These are phyloP conservation scores for Pimpla rufipes DNA, from an alignment of 2,888 invertebrate genomes.

Conservation along the genomic window DNA sequence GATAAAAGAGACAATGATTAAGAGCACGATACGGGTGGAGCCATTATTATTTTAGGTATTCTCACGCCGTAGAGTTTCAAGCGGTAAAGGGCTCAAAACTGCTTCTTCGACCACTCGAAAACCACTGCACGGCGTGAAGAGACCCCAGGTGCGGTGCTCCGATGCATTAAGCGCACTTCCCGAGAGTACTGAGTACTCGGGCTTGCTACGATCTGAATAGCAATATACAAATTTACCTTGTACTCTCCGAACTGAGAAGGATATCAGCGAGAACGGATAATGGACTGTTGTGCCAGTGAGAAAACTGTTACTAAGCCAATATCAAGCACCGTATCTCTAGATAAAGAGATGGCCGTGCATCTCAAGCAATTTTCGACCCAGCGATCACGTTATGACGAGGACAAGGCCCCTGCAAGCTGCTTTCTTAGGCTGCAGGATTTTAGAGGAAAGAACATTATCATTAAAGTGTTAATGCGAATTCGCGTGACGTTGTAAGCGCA, in stretches of 20 bases:
- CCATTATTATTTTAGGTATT: constrained; percentile 50
- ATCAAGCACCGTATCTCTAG: neutral
- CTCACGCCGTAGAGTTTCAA: constrained; percentile 1
- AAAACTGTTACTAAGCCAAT: constrained; percentile 23
- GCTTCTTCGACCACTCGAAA: constrained; percentile 32
- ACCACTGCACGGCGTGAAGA: constrained; percentile 15
- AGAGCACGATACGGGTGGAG: constrained; percentile 3
- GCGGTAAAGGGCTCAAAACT: constrained; percentile 38
- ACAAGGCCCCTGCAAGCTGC: neutral
- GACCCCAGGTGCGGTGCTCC: constrained; percentile 43
- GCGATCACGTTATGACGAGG: neutral
- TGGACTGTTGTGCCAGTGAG: constrained; percentile 13
- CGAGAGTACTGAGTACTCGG: constrained; percentile 41
- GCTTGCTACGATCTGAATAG: constrained; percentile 64
- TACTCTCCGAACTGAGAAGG: constrained; percentile 9
- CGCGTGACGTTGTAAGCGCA: neutral
- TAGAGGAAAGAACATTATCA: neutral
- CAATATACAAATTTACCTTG: constrained; percentile 68
- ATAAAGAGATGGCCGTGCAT: neutral
- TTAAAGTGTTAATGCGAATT: neutral
- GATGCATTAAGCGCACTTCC: constrained; percentile 39
- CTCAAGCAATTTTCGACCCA: neutral
- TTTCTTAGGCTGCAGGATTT: neutral
- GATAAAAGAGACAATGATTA: constrained; percentile 35
- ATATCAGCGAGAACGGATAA: constrained; percentile 23